phyloP scores from a whole-genome alignment of 53 echinoderm and acorn worm species.

The Holothuria scabra region DNA sequence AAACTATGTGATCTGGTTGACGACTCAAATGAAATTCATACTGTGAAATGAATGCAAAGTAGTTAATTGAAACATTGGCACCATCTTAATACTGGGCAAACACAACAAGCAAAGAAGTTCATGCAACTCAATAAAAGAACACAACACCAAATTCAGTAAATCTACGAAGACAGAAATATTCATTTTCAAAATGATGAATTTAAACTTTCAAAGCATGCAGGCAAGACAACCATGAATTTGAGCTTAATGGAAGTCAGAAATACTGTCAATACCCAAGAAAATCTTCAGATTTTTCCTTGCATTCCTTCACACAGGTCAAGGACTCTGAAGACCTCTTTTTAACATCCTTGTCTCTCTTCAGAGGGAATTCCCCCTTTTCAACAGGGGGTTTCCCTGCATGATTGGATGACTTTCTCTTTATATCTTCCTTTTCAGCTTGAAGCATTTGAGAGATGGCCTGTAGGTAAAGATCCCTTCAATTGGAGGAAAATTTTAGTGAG shows the following conservation, averaged over 20 bases:
- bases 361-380: conserved; percentile 31
- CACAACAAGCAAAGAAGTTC: no score
- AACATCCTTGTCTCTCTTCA: background rate
- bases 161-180: background rate
- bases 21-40: no score
- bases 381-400: background rate
- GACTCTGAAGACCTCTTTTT: no score
- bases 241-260: background rate
- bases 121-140: no score
- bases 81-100: no score
- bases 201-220: conserved; percentile 8
- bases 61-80: no score
- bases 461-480: conserved; percentile 33
- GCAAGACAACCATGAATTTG: background rate
- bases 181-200: background rate
- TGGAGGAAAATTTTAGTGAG: conserved; percentile 26
- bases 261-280: conserved; percentile 17
- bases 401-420: background rate
- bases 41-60: no score
- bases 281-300: background rate
- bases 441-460: conserved; percentile 32
- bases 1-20: no score
- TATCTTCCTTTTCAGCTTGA: background rate
- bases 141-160: background rate
- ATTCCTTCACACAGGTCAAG: no score